Base-by-base conservation (phyloP, 30 jellyfish, hydroid and myxozoan species). In the Catostylus mosaicus region DNA sequence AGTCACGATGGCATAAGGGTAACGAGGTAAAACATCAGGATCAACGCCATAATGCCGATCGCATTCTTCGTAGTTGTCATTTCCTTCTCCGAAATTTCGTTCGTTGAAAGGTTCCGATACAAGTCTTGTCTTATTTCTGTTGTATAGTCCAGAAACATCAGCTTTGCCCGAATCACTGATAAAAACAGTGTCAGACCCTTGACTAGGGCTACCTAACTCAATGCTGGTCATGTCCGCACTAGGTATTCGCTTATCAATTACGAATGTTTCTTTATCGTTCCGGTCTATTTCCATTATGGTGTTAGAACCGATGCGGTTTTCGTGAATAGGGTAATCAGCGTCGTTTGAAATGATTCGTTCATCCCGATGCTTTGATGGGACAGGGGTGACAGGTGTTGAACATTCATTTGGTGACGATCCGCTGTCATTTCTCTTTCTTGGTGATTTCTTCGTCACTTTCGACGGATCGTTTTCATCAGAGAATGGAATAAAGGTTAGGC, bases 381-480 rank as follows among this genome's bases (percentile, higher is more conserved):
- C 67, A 19, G 84, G 89, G 16, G 95, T 70, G 23, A 76, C 70
- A n/a, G 96, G 90, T 27, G 96, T 66, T 31, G 96, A 86, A 64
- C 96, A 76, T 68, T 86, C 96, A 33, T 69, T 76, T 3, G 96
- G 90, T 19, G 90, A 85, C 12, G 90, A 76, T 27, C 54, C 79
- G 0, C 61, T 52, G 45, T 12, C 31, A 47, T 38, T 48, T 26
- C 69, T 30, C 35, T 69, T 82, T 75, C 30, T n/a, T 22, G 23
- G 43, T 43, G 80, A 57, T 20, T 43, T 65, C 10, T 34, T 57
- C 5, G 34, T 37, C 19, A 65, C 60, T 30, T 36, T 73, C 1
- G 78, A 84, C 0, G 96, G 84, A 38, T 86, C 90, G 29, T 66
- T 67, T 24, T 65, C 96, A 33, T 81, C 91, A 12, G 84, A 72